Percentiles rank a stretch among this genome's conserved stretches.
Conservation (phyloP, 1,140 invertebrate species). For the Drosophila ogumai region DNA sequence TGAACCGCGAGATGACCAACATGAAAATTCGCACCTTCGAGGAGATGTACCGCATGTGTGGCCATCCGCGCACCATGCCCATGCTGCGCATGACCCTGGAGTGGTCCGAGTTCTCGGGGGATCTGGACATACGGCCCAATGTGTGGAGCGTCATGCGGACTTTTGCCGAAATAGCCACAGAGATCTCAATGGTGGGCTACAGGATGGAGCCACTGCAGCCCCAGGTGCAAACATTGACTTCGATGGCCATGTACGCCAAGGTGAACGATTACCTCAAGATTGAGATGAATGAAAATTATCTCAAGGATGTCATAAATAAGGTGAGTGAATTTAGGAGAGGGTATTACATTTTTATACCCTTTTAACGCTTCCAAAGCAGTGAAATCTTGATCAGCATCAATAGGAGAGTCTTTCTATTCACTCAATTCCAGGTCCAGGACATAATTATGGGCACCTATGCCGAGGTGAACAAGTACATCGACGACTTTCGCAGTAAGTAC, state of each 20-base stretch:
- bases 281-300: slow-evolving; percentile 65
- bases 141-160: slow-evolving; percentile 75
- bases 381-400: not conserved
- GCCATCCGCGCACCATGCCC: slow-evolving; percentile 84
- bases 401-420: too few species aligned
- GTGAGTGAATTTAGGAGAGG: slow-evolving; percentile 32
- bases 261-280: slow-evolving; percentile 73
- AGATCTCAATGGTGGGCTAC: slow-evolving; percentile 84
- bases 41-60: slow-evolving; percentile 85
- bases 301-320: slow-evolving; percentile 67
- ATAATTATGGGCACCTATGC: slow-evolving; percentile 78
- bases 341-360: not conserved
- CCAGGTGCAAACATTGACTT: slow-evolving; percentile 67
- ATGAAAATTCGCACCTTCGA: slow-evolving; percentile 86
- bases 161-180: slow-evolving; percentile 82
- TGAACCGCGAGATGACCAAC: slow-evolving; percentile 86
- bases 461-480: slow-evolving; percentile 82
- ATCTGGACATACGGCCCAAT: slow-evolving; percentile 77
- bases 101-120: slow-evolving; percentile 79
- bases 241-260: slow-evolving; percentile 44
- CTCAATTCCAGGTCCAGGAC: slow-evolving; percentile 22
- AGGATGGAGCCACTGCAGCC: slow-evolving; percentile 85
- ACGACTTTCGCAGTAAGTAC: slow-evolving; percentile 77
- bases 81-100: slow-evolving; percentile 85
- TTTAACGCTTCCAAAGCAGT: not conserved